phyloP scores from a whole-genome alignment of 2,888 invertebrate genomes.

The Piscicola geometra region DNA sequence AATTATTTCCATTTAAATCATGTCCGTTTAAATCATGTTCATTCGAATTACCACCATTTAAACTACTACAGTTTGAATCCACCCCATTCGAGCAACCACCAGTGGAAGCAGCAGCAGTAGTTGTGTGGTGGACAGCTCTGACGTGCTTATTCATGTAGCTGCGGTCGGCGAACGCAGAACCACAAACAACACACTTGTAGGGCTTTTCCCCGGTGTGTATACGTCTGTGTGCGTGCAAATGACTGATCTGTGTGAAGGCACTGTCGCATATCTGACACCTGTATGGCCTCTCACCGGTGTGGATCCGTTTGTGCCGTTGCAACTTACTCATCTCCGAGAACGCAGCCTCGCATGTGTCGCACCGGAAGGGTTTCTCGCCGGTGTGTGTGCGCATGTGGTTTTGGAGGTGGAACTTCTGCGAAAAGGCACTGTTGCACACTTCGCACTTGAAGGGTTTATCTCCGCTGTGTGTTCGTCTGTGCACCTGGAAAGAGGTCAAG shows the following conservation, averaged over 20 bases:
- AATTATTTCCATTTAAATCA: too few species aligned
- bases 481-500: conserved; percentile 3
- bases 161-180: too few species aligned
- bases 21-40: too few species aligned
- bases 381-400: conserved; percentile 9
- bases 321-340: conserved; percentile 12
- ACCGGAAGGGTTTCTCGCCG: background rate
- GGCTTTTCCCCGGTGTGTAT: background rate
- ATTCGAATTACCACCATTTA: too few species aligned
- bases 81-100: too few species aligned
- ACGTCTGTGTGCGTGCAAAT: background rate
- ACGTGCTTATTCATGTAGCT: too few species aligned
- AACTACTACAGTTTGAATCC: too few species aligned
- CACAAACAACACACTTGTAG: background rate
- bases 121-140: too few species aligned
- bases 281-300: conserved; percentile 2
- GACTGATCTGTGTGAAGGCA: background rate
- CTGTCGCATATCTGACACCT: background rate
- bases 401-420: conserved; percentile 3
- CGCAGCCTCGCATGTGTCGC: background rate
- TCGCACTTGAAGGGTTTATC: conserved; percentile 8
- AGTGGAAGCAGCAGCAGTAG: too few species aligned
- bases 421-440: background rate
- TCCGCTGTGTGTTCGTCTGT: background rate
- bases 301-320: background rate